Evolutionary conservation across 2,113 vertebrate genomes (phyloP), one percentile per base, ranked within the genome.

Genomic region (Pseudorasbora parva): DNA sequence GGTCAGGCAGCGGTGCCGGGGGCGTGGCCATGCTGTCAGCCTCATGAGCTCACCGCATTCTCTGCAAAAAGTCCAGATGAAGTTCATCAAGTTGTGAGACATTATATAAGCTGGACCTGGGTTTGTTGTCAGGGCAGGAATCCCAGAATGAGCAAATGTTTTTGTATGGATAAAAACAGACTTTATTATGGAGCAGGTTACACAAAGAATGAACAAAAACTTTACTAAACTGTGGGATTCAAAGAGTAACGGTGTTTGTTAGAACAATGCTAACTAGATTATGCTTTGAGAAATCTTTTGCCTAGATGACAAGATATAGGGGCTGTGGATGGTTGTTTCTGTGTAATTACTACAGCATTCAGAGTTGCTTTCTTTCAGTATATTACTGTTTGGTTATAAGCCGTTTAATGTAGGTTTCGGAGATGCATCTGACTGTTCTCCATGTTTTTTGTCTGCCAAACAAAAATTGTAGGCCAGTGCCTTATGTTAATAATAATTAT

Each of bases 121-220:
- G 69, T 72, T 72, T 72, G 11, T 47, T 64, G 60, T 47, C 41
- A 72, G 69, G 69, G 69, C 69, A 72, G 41, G 21, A 72, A 14
- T 72, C 69, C 69, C 37, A 72, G 69, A 72, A 72, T 72, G 69
- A 72, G 69, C 69, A 45, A 72, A 72, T 72, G 69, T 72, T 47
- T 72, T 45, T 7, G 21, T 72, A 72, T 5, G 37, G 41, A 45
- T 72, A 72, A 72, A 72, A 47, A 72, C 37, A 47, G 69, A 25
- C 41, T 37, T 68, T 69, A 69, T 69, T 69, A 21, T 45, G 69
- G 41, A 47, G 41, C 69, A 72, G 68, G 41, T 72, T 72, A 72
- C 45, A 72, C 11, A 72, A 71, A 71, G 37, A 45, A 71, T 23
- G 62, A 66, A 66, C 62, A 33, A 66, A 68, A 68, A 37, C 6